Base-by-base conservation (phyloP, 53 echinoderm and acorn worm genomes). In the Luidia sarsii region DNA sequence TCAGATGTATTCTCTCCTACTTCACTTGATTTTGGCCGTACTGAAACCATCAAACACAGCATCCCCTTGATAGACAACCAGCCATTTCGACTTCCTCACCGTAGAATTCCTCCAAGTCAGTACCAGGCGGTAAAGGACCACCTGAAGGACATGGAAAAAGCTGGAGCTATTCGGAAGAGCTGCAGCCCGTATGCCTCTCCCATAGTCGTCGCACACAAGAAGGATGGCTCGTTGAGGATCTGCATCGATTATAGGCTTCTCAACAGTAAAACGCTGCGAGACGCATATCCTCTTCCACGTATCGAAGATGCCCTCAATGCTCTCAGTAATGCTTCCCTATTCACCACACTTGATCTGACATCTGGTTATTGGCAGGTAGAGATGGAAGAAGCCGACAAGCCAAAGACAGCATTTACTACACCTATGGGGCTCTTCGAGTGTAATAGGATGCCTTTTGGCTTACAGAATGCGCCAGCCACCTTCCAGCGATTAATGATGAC, bases 391-490 rank as follows among this genome's bases (percentile, higher is more conserved):
- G 20, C 38, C 5, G 81, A 87, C 48, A 61, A 56, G 23, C 29
- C 38, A 8, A 88, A 88, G 35, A 65, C 80, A 18, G 67, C 67
- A 7, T 81, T 81, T 48, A 67, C 67, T 0, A 81, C 67, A n/a
- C 82, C 67, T 2, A 18, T 62, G 50, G 82, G 67, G 11, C 39
- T 87, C 3, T 79, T 74, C 60, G 81, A 75, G 48, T 88, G 71
- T 54, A 73, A 73, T 31, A 54, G 88, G 7, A 89, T 89, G 89
- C 89, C 63, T 2, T 79, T 89, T 50, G 89, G 84, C 21, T 32
- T 89, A 7, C 39, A 61, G 11, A 83, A 83, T 49, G 84, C 84
- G 1, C 80, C 89, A 1, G 84, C 69, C 3, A 84, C 90, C 9
- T 90, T 90, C 33, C 82, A 86, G 51, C 49, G 85, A 25, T 60